Evolutionary conservation across 2,797 vertebrate species (phyloP).

Genomic region (Lepilemur septentrionalis): DNA sequence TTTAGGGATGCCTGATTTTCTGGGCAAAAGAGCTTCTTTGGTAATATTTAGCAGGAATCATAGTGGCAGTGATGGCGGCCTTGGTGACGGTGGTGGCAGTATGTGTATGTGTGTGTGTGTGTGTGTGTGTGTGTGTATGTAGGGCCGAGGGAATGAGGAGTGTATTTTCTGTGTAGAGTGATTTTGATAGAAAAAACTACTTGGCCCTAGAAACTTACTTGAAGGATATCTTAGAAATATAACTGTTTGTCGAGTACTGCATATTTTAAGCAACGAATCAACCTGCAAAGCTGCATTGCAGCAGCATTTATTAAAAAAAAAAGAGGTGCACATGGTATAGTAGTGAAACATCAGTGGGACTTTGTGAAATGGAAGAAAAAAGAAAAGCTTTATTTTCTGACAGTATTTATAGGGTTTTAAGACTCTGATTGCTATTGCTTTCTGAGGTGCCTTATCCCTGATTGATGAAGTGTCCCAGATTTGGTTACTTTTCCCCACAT

Average conservation of each 20-base stretch:
- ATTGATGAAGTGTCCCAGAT: conserved; percentile 55
- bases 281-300: conserved; percentile 43
- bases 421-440: conserved; percentile 29
- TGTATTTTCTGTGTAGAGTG: neutral
- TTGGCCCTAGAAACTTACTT: conserved; percentile 59
- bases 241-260: conserved; percentile 1
- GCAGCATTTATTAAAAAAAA: conserved; percentile 45
- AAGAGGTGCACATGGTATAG: conserved; percentile 30
- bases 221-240: conserved; percentile 37
- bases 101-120: neutral
- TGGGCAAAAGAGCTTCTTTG: neutral
- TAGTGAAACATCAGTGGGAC: conserved; percentile 52
- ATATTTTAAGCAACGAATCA: conserved; percentile 65
- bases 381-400: conserved; percentile 67
- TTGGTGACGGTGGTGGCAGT: neutral
- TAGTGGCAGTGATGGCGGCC: neutral
- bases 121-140: neutral
- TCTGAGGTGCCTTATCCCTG: conserved; percentile 49
- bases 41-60: neutral
- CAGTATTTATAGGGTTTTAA: conserved; percentile 70
- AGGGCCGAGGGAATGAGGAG: neutral
- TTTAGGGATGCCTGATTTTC: conserved; percentile 20
- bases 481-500: conserved; percentile 67
- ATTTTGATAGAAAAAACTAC: conserved; percentile 40
- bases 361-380: conserved; percentile 64